Evolutionary conservation across 1,140 invertebrate genomes (phyloP).

Genomic region (Harlomillsia oculata): DNA sequence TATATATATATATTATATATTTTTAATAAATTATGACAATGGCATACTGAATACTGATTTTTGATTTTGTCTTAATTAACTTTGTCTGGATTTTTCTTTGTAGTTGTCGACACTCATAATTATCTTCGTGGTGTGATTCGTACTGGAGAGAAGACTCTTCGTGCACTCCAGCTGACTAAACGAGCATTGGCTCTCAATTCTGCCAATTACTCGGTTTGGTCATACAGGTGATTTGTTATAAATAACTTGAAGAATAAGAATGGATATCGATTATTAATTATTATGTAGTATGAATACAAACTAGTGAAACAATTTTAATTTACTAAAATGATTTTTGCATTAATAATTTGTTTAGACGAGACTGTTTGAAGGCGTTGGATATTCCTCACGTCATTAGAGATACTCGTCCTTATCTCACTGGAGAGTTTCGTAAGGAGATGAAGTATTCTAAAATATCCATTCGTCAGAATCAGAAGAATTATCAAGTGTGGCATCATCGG

Average conservation of each 20-base stretch:
- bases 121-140: slow-evolving; percentile 87
- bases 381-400: slow-evolving; percentile 17
- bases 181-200: slow-evolving; percentile 88
- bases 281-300: too few relatives aligned
- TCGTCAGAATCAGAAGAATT: slow-evolving; percentile 88
- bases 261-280: too few relatives aligned
- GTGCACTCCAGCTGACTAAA: slow-evolving; percentile 75
- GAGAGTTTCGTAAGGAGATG: slow-evolving; percentile 73
- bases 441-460: slow-evolving; percentile 75
- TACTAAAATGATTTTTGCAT: too few relatives aligned
- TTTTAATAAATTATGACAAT: too few relatives aligned
- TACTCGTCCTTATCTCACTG: slow-evolving; percentile 41
- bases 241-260: too few relatives aligned
- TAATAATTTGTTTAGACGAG: too few relatives aligned
- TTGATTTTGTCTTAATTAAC: too few relatives aligned
- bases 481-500: slow-evolving; percentile 90
- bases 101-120: slow-evolving; percentile 86
- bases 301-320: too few relatives aligned
- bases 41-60: too few relatives aligned
- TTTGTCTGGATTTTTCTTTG: too few relatives aligned
- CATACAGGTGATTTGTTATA: too few relatives aligned
- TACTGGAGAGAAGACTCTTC: slow-evolving; percentile 73
- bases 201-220: slow-evolving; percentile 98
- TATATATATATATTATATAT: too few relatives aligned
- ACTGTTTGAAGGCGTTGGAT: slow-evolving; percentile 58